These are phyloP conservation scores for Potorous gilbertii DNA, from an alignment of 2,797 vertebrate genomes.

Conservation along the genomic window DNA sequence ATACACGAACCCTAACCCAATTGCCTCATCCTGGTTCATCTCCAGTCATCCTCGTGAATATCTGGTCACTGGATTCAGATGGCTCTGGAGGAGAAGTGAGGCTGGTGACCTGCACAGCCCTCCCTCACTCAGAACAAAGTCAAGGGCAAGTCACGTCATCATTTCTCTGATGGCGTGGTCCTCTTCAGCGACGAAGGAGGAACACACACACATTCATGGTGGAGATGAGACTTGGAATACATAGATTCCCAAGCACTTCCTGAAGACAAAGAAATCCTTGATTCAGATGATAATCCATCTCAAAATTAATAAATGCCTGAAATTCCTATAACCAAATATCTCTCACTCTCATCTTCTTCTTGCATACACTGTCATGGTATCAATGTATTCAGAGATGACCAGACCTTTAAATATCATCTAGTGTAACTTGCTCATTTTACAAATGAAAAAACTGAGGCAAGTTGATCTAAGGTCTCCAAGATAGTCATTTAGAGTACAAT, in stretches of 20 bases:
- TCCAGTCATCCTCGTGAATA: too few relatives aligned
- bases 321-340: neutral
- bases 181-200: too few relatives aligned
- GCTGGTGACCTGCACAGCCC: too few relatives aligned
- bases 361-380: neutral
- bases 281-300: neutral
- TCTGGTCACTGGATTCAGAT: too few relatives aligned
- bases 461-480: constrained; percentile 7
- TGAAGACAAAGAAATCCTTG: neutral
- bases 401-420: neutral
- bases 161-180: too few relatives aligned
- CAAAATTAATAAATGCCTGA: neutral
- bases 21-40: too few relatives aligned
- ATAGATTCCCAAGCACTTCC: neutral
- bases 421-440: constrained; percentile 8
- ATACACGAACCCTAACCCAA: neutral
- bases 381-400: neutral
- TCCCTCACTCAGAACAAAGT: too few relatives aligned
- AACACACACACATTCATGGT: neutral
- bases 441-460: neutral
- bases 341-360: neutral
- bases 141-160: too few relatives aligned
- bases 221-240: neutral
- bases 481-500: neutral
- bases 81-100: too few relatives aligned